phyloP scores from a whole-genome alignment of 1,140 invertebrate genomes.

The Pogonomyrmex barbatus region DNA sequence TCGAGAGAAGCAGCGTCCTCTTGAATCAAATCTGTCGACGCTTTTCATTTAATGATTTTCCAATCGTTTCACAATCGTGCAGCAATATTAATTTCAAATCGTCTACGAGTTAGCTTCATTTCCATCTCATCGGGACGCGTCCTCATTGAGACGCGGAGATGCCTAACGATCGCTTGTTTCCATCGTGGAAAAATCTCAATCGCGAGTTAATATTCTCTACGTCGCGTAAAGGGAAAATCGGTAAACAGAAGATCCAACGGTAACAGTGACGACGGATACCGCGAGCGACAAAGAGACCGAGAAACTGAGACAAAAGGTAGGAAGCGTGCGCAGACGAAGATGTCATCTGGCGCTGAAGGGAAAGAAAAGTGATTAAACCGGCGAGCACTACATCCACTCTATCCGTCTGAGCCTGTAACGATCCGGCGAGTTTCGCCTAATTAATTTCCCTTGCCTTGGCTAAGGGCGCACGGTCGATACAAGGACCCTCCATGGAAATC shows the following conservation, averaged over 20 bases:
- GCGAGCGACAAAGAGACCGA: conserved; percentile 37
- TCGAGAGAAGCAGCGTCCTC: neutral
- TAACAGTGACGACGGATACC: conserved; percentile 7
- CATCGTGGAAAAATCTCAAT: conserved; percentile 37
- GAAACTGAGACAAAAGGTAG: conserved; percentile 28
- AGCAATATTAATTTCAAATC: conserved; percentile 36
- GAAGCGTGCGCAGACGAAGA: conserved; percentile 44
- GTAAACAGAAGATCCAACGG: neutral
- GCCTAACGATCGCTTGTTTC: conserved; percentile 15
- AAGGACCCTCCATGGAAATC: conserved; percentile 44
- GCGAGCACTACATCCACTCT: conserved; percentile 29
- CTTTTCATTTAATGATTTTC: conserved; percentile 1
- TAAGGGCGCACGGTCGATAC: neutral
- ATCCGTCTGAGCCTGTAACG: conserved; percentile 54
- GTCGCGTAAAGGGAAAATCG: conserved; percentile 1
- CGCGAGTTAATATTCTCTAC: conserved; percentile 36
- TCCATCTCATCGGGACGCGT: conserved; percentile 18
- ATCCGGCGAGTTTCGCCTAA: conserved; percentile 66
- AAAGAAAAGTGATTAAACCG: conserved; percentile 53
- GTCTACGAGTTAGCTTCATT: neutral
- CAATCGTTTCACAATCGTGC: neutral
- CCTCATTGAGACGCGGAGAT: neutral
- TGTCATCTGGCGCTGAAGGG: conserved; percentile 55
- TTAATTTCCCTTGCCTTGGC: conserved; percentile 64
- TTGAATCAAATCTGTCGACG: conserved; percentile 3